A percentile compares a stretch with the other conserved stretches of the same genome.
These are phyloP conservation scores for Zeuzera pyrina DNA, from an alignment of 2,888 invertebrate genomes.

Conservation along the genomic window DNA sequence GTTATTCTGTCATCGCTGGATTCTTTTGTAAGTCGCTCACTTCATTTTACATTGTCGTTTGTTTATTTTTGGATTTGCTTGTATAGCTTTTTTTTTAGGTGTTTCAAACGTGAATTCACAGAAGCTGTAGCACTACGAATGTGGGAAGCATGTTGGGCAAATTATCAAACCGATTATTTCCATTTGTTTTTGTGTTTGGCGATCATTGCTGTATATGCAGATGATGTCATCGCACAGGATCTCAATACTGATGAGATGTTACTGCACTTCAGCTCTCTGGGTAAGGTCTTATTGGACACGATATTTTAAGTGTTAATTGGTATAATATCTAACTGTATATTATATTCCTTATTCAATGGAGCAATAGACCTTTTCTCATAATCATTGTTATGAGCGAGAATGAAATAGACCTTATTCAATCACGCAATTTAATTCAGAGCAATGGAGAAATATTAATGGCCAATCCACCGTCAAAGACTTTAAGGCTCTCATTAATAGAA, in stretches of 20 bases:
- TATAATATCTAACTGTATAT: too few species aligned
- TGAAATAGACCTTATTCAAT: too few species aligned
- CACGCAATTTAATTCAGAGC: too few species aligned
- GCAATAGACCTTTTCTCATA: too few species aligned
- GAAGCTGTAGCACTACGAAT: conserved; percentile 90
- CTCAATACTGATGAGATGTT: conserved; percentile 95
- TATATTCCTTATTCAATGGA: too few species aligned
- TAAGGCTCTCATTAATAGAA: too few species aligned
- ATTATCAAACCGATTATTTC: conserved; percentile 96
- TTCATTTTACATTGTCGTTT: too few species aligned
- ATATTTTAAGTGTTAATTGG: too few species aligned
- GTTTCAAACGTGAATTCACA: conserved; percentile 93
- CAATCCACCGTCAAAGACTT: too few species aligned
- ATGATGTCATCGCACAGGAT: conserved; percentile 93
- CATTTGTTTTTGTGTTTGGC: conserved; percentile 95
- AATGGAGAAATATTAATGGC: too few species aligned
- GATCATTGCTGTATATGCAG: conserved; percentile 93
- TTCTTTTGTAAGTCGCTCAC: conserved; percentile 80
- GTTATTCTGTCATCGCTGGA: conserved; percentile 96
- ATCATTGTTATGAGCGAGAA: too few species aligned
- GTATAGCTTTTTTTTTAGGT: conserved; percentile 71
- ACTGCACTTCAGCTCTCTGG: conserved; percentile 93
- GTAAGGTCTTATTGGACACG: too few species aligned
- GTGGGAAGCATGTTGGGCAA: conserved; percentile 99
- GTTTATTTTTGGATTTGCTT: background rate